Evolutionary conservation across 2,797 vertebrate species (phyloP).

Genomic region (Buceros bicornis): DNA sequence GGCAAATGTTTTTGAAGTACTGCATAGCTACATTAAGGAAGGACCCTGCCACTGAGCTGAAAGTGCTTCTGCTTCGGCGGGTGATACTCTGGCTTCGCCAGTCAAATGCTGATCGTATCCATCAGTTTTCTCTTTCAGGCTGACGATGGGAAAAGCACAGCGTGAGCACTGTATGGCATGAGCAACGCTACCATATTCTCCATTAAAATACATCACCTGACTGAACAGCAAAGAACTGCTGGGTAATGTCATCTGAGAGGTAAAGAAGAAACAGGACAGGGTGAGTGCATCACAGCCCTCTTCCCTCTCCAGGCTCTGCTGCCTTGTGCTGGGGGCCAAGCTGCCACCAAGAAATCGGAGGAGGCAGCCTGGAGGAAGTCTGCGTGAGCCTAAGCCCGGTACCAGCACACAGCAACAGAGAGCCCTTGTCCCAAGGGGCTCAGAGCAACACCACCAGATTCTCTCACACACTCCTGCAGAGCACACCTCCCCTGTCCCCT

Average conservation of each 20-base stretch:
- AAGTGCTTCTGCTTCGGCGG: background rate
- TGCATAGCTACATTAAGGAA: slow-evolving; percentile 21
- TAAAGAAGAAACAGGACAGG: background rate
- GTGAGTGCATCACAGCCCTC: background rate
- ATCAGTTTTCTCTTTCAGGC: background rate
- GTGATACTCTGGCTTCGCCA: background rate
- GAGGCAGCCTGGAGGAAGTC: background rate
- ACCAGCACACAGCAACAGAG: rapidly evolving
- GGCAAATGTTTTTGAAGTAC: slow-evolving; percentile 39
- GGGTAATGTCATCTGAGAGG: background rate
- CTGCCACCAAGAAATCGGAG: background rate
- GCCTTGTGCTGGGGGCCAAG: background rate
- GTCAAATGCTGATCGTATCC: background rate
- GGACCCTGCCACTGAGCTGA: background rate
- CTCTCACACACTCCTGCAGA: background rate
- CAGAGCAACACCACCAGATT: background rate
- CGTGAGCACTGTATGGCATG: background rate
- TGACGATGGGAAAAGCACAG: background rate
- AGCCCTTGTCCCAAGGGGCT: background rate
- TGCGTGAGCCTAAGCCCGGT: background rate
- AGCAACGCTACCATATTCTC: background rate
- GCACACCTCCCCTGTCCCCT: rapidly evolving
- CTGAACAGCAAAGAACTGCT: background rate
- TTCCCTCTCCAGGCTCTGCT: background rate
- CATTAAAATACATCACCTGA: background rate